Evolutionary conservation across 1,140 invertebrate genomes (phyloP).

Genomic region (Chrysopa pallens): DNA sequence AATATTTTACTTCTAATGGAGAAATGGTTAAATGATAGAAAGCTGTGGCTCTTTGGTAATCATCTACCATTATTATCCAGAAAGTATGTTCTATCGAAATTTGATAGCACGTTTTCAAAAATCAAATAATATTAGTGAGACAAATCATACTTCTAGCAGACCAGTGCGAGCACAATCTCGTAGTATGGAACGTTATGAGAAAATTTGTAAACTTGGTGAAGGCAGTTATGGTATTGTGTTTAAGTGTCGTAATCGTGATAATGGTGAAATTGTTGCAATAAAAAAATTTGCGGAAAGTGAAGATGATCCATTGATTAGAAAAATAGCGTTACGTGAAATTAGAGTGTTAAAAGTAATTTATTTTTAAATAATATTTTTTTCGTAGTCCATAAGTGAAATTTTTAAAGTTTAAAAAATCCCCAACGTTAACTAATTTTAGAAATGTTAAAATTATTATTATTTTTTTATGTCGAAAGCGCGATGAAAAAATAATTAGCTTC

Average conservation of each 20-base stretch:
- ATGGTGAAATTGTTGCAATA: constrained; percentile 89
- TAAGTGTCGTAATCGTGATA: constrained; percentile 94
- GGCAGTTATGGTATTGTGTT: constrained; percentile 98
- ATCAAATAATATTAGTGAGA: not conserved
- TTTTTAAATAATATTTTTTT: not conserved
- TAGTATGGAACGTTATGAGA: constrained; percentile 97
- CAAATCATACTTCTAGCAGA: constrained; percentile 26
- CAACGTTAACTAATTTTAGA: no score
- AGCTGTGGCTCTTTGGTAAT: constrained; percentile 72
- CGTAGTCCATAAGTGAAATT: no score
- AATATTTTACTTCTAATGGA: constrained; percentile 43
- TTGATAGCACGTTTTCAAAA: not conserved
- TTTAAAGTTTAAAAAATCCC: no score
- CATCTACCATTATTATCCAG: constrained; percentile 61
- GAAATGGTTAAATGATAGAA: constrained; percentile 75
- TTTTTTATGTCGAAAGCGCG: no score
- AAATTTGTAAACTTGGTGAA: constrained; percentile 89
- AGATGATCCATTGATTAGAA: constrained; percentile 94
- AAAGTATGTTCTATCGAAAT: constrained; percentile 32
- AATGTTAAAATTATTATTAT: no score
- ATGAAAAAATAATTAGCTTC: no score
- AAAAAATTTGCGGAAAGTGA: constrained; percentile 99
- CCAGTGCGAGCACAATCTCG: constrained; percentile 59
- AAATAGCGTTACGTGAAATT: constrained; percentile 95
- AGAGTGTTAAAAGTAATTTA: constrained; percentile 79